Base-by-base conservation (phyloP, 2,113 vertebrate genomes). In the Eidolon helvum region DNA sequence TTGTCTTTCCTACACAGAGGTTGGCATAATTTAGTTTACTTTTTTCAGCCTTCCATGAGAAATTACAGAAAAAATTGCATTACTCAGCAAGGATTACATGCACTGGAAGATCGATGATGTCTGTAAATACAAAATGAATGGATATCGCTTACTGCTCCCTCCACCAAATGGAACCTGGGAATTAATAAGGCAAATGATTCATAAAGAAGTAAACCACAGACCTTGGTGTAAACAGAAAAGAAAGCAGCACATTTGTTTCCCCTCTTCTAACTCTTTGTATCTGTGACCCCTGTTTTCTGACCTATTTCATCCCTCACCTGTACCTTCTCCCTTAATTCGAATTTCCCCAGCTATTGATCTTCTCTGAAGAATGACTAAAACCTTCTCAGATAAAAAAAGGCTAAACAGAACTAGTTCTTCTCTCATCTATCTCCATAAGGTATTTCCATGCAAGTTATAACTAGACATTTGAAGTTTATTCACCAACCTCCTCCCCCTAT, bases 1-100 rank as follows among this genome's bases (percentile, higher is more conserved):
- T 30, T 66, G 35, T 79, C 82, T 77, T 74, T 82, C 45, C 90
- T 91, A 63, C 57, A 55, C 4, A 43, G 45, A 2, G 7, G 68
- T n/a, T 84, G 57, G 57, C 50, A 69, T 78, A 77, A 94, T 86
- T 96, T 90, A 59, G 22, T 82, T 88, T 53, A 28, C 35, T 59
- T 94, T 91, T 86, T 82, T 72, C 85, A 93, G 74, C 9, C 40
- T 89, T 85, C 63, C 45, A 53, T 84, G 43, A 96, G 61, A 97
- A 95, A 78, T 80, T 93, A 75, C 28, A 91, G 74, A 53, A 72
- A 89, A 79, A 87, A 72, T 68, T 93, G 77, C 61, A 72, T 77
- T 50, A 28, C 26, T 35, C 19, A 61, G 85, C 22, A 80, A 63
- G 87, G 45, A 50, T 74, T 26, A 82, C 93, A 38, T 6, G 21